Evolutionary conservation across 2,797 vertebrate genomes (phyloP), one percentile per base, ranked within the genome.

Genomic region (Eidolon dupreanum): DNA sequence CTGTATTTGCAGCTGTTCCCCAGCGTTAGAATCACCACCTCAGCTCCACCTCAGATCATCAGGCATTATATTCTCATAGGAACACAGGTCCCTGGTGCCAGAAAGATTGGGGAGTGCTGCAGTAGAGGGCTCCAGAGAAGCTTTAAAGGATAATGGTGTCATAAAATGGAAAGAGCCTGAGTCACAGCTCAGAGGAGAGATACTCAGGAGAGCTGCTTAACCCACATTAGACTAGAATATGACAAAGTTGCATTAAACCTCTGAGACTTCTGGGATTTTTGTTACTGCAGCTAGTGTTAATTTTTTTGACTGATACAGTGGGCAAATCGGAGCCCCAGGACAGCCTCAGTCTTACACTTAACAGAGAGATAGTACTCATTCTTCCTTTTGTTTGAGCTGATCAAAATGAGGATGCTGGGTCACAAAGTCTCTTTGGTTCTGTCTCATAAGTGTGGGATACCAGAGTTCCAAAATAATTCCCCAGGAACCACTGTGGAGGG

Each of bases 221-320:
- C 33, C 31, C 57, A 55, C 12, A 22, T 2, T 46, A 61, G 49
- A 49, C 36, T 49, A 46, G 65, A 81, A 51, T 16, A 3, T 71
- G 83, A 83, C 20, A 78, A 55, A 73, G 38, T 26, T 61, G 38
- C 13, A 46, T 41, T 24, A 84, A 84, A 33, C 51, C 36, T 63
- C 57, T 31, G 51, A 96, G 73, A 74, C 38, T 55, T 75, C 79
- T 36, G n/a, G 12, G 49, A 55, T 36, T 78, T 94, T 94, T 88
- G 22, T 82, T 85, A 77, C 33, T 51, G 63, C 13, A 66, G 53
- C 26, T 90, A 28, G 26, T n/a, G 17, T 71, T 73, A 63, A 59
- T 63, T 79, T 55, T 28, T 22, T 22, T 57, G 73, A 81, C 73
- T 55, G 33, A 88, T 16, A 49, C 7, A 57, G 28, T 49, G 33